phyloP scores from a whole-genome alignment of 2,888 invertebrate species.

The Melanchra persicariae region DNA sequence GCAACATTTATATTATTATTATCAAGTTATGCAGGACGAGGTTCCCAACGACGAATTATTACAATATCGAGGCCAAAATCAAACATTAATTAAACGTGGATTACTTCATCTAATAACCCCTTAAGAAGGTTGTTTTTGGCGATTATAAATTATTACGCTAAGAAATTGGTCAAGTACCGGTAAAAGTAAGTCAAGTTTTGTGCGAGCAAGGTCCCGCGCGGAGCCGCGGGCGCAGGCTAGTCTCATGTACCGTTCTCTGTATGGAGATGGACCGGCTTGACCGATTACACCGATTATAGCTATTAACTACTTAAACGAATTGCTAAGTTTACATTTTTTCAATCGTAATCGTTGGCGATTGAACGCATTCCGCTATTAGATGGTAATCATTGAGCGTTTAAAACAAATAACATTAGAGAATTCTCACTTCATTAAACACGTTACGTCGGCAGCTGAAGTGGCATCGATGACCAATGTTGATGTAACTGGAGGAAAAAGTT shows the following conservation, averaged over 20 bases:
- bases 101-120: conserved; percentile 64
- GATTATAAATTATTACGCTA: conserved; percentile 62
- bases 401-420: conserved; percentile 62
- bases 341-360: conserved; percentile 73
- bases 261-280: conserved; percentile 68
- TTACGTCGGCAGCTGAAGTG: conserved; percentile 16
- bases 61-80: conserved; percentile 46
- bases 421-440: conserved; percentile 64
- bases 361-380: conserved; percentile 69
- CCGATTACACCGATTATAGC: conserved; percentile 68
- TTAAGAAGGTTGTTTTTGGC: conserved; percentile 64
- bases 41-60: conserved; percentile 14
- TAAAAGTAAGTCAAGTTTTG: conserved; percentile 67
- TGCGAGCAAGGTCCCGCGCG: conserved; percentile 57
- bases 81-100: conserved; percentile 45
- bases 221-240: conserved; percentile 58
- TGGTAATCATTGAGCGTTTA: conserved; percentile 38
- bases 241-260: conserved; percentile 62
- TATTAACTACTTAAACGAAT: conserved; percentile 77
- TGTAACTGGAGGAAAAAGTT: not conserved
- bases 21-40: conserved; percentile 41
- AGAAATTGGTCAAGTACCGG: conserved; percentile 62
- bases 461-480: not conserved
- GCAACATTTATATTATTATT: conserved; percentile 3
- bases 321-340: conserved; percentile 74